Conservation (phyloP, 2,113 vertebrate genomes). For the Microcebus tavaratra region DNA sequence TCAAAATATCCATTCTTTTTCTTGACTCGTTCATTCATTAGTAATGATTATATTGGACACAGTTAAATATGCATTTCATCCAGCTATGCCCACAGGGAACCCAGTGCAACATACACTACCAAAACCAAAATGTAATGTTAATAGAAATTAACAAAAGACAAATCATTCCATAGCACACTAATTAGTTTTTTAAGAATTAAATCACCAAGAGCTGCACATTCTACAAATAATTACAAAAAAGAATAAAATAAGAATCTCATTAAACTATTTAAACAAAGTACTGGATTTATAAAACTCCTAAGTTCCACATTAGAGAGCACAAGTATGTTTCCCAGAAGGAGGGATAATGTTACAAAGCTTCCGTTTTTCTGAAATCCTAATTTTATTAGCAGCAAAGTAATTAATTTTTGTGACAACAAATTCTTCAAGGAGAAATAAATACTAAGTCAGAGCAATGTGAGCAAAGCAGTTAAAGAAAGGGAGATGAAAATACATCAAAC, state of each 20-base stretch:
- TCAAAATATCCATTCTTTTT: not conserved
- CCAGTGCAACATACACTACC: slow-evolving; percentile 26
- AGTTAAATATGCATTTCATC: slow-evolving; percentile 69
- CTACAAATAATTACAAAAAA: slow-evolving; percentile 72
- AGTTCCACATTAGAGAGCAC: slow-evolving; percentile 69
- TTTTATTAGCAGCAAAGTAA: slow-evolving; percentile 81
- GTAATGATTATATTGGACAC: slow-evolving; percentile 42
- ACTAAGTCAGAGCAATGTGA: slow-evolving; percentile 63
- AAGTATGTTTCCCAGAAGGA: slow-evolving; percentile 72
- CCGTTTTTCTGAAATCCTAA: slow-evolving; percentile 74
- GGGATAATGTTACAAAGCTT: slow-evolving; percentile 77
- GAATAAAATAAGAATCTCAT: slow-evolving; percentile 75
- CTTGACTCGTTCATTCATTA: slow-evolving; percentile 49
- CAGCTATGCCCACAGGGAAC: slow-evolving; percentile 52
- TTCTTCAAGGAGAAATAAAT: slow-evolving; percentile 81
- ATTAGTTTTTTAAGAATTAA: slow-evolving; percentile 75
- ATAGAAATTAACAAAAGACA: slow-evolving; percentile 71
- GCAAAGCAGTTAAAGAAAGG: slow-evolving; percentile 51
- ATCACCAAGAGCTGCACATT: slow-evolving; percentile 59
- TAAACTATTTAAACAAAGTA: slow-evolving; percentile 74
- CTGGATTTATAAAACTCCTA: slow-evolving; percentile 69
- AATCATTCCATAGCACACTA: slow-evolving; percentile 63
- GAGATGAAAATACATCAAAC: slow-evolving; percentile 39
- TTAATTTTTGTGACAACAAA: slow-evolving; percentile 82
- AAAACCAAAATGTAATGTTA: slow-evolving; percentile 60